A percentile compares a stretch with the other conserved stretches of the same genome.
These are phyloP conservation scores for Chlorodrepanis virens DNA, from an alignment of 2,113 vertebrate genomes.

Conservation along the genomic window DNA sequence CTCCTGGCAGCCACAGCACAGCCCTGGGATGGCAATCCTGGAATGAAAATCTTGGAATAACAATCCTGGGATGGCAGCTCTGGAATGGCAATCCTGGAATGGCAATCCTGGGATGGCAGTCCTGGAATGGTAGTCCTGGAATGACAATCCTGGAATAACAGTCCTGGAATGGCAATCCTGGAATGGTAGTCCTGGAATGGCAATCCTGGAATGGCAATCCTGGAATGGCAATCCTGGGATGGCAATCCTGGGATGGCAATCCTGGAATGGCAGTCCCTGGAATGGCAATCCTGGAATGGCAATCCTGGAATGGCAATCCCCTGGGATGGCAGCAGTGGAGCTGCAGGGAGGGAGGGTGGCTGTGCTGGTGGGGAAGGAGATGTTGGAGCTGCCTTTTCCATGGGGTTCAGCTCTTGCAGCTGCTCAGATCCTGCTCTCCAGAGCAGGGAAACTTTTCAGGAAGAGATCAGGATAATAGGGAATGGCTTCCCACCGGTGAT, in stretches of 20 bases:
- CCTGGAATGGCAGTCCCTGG: not conserved
- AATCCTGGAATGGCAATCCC: not conserved
- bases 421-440: fast-evolving
- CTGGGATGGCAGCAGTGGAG: not conserved
- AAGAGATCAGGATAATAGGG: not conserved
- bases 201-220: too few relatives aligned
- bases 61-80: not conserved
- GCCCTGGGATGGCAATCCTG: not conserved
- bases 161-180: fast-evolving
- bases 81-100: not conserved
- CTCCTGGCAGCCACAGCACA: not conserved
- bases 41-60: too few relatives aligned
- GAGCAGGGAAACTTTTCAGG: not conserved
- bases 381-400: not conserved
- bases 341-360: not conserved
- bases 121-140: not conserved
- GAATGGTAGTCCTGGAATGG: too few relatives aligned
- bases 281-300: not conserved
- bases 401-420: not conserved
- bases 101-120: fast-evolving
- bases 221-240: too few relatives aligned
- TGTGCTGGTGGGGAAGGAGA: not conserved
- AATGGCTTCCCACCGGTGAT: not conserved
- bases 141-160: fast-evolving
- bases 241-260: too few relatives aligned